These are phyloP conservation scores for Platysternon megacephalum DNA, from an alignment of 2,113 vertebrate species.

Conservation along the genomic window DNA sequence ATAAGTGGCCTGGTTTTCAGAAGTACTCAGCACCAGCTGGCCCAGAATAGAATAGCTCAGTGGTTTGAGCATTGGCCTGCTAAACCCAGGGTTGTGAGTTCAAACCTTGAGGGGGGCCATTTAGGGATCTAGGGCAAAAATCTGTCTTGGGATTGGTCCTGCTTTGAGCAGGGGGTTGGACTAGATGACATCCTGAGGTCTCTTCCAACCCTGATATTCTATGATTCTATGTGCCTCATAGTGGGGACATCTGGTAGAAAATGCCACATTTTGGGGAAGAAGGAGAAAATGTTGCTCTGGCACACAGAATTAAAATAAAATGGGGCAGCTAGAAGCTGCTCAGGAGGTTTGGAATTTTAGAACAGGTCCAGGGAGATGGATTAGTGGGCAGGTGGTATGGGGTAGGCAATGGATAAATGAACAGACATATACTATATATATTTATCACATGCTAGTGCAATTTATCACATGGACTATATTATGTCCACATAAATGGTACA, in stretches of 20 bases:
- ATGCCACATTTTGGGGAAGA: background rate
- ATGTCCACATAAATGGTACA: background rate
- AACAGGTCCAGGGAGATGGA: rapidly evolving
- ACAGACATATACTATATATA: background rate
- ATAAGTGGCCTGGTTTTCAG: background rate
- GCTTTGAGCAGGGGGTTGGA: no score
- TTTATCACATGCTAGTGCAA: background rate
- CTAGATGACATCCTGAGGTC: no score
- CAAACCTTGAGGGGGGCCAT: no score
- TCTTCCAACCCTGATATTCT: no score
- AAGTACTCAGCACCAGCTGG: background rate
- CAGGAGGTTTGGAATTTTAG: background rate
- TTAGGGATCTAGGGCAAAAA: no score
- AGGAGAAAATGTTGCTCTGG: background rate
- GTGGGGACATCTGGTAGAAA: background rate
- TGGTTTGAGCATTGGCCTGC: no score
- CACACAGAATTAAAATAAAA: background rate
- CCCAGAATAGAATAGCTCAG: background rate
- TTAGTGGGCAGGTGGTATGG: background rate
- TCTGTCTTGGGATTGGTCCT: no score
- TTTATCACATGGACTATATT: background rate
- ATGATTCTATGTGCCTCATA: background rate
- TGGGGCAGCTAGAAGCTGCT: background rate
- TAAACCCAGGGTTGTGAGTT: no score
- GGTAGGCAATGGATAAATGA: background rate